Evolutionary conservation across 2,888 invertebrate species (phyloP).

Genomic region (Eilema griseolum): DNA sequence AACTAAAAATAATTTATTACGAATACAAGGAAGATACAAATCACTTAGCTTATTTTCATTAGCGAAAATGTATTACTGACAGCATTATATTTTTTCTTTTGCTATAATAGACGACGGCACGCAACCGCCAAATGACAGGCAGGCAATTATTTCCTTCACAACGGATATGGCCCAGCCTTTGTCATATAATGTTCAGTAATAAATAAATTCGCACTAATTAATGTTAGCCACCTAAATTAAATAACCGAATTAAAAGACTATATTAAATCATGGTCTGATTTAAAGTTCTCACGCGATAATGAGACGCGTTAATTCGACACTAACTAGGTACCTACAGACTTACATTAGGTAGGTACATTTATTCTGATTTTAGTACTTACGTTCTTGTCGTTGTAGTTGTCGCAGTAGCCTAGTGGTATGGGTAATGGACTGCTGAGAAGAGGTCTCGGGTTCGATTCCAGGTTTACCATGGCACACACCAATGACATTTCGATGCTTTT

Average conservation of each 20-base stretch:
- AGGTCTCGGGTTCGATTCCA: too few relatives aligned
- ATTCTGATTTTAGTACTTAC: too few relatives aligned
- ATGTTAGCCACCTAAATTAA: neutral
- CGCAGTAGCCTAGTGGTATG: too few relatives aligned
- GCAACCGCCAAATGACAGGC: constrained; percentile 15
- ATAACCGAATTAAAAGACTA: neutral
- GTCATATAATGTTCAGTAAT: neutral
- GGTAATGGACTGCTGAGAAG: too few relatives aligned
- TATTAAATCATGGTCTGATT: neutral
- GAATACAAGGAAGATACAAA: constrained; percentile 4
- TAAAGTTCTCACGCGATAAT: neutral
- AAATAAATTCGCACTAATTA: neutral
- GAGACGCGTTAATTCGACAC: neutral
- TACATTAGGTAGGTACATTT: too few relatives aligned
- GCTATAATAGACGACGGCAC: constrained; percentile 12
- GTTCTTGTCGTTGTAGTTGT: too few relatives aligned
- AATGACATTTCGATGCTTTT: too few relatives aligned
- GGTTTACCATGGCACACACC: too few relatives aligned
- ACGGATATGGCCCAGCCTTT: constrained; percentile 3
- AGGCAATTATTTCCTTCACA: constrained; percentile 6
- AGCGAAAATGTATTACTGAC: constrained; percentile 10
- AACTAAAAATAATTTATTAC: neutral
- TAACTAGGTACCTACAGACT: neutral
- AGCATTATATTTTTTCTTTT: constrained; percentile 10
- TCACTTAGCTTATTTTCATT: constrained; percentile 10